Percentiles rank a stretch among this genome's conserved stretches.
Evolutionary conservation across 2,113 vertebrate species (phyloP).

Genomic region (Tylochromis polylepis): DNA sequence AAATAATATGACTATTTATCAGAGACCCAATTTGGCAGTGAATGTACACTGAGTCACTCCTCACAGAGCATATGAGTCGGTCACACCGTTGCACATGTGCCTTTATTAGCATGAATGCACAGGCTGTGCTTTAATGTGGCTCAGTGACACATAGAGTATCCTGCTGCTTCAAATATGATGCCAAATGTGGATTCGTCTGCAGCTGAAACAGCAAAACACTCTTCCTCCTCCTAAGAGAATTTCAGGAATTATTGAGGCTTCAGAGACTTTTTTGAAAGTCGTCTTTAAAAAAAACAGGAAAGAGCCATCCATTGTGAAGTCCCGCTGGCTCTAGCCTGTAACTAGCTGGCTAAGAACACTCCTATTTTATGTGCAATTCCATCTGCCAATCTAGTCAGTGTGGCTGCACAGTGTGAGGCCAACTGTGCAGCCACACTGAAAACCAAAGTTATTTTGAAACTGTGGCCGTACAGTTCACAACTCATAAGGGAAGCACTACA

Average conservation of each 20-base stretch:
- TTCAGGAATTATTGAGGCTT: background rate
- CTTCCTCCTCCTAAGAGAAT: fast-evolving
- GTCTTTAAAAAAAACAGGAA: background rate
- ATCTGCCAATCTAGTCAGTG: too few species aligned
- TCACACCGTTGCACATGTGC: background rate
- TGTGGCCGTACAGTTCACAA: background rate
- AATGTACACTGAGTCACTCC: background rate
- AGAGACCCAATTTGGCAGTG: background rate
- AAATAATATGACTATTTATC: background rate
- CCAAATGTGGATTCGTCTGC: background rate
- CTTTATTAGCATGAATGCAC: background rate
- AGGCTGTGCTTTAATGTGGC: background rate
- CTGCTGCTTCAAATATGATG: background rate
- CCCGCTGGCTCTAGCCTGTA: background rate
- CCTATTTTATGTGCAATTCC: background rate
- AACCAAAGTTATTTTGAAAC: too few species aligned
- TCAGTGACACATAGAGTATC: background rate
- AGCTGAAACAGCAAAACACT: background rate
- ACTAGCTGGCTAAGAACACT: background rate
- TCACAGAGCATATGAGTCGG: background rate
- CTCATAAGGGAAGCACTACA: background rate
- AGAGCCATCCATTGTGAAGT: background rate
- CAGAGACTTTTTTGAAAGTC: background rate
- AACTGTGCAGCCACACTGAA: background rate
- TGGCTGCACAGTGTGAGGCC: too few species aligned